Evolutionary conservation across 2,113 vertebrate species (phyloP), one percentile per base, ranked within the genome.

Genomic region (Sardina pilchardus): DNA sequence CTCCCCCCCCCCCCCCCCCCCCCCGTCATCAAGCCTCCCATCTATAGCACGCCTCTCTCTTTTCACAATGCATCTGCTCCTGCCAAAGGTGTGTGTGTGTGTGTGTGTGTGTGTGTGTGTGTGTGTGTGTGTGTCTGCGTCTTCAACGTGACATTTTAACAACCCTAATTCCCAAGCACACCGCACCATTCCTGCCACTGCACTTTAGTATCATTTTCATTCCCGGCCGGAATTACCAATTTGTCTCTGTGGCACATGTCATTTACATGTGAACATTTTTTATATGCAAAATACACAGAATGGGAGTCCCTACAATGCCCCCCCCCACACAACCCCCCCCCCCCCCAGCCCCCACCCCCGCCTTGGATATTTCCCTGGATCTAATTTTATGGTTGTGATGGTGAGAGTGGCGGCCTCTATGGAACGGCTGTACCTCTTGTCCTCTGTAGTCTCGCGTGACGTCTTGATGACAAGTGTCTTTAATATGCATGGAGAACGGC

Each of bases 301-400:
- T 34, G 71, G 0, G 71, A 36, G 67, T 75, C 67, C 63, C 30
- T 78, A 36, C 34, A 78, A 78, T 78, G 71, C 12, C 34, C 6
- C 71, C 30, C 30, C 67, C 0, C 67, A 6, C 67, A 9, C n/a
- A 21, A 3, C 4, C 96, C 12, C 34, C 10, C 71, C 10, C 67
- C 24, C 71, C 1, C 67, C 1, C 63, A 34, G 26, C 34, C 30
- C 34, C 30, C 10, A 1, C 3, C n/a, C 34, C 26, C 16, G 26
- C 26, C 97, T 97, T 97, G 97, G 97, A 98, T 97, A 97, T 98
- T 98, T 99, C 97, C 97, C 97, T 93, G 94, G 97, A 97, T 97
- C 96, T 99, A 99, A 99, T 99, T 99, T 98, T 96, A 94, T 96
- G 96, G 95, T 98, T 98, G 97, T 97, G 97, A 97, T 96, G 96